These are phyloP conservation scores for Amphiprion ocellaris DNA, from an alignment of 2,113 vertebrate genomes.

Conservation along the genomic window DNA sequence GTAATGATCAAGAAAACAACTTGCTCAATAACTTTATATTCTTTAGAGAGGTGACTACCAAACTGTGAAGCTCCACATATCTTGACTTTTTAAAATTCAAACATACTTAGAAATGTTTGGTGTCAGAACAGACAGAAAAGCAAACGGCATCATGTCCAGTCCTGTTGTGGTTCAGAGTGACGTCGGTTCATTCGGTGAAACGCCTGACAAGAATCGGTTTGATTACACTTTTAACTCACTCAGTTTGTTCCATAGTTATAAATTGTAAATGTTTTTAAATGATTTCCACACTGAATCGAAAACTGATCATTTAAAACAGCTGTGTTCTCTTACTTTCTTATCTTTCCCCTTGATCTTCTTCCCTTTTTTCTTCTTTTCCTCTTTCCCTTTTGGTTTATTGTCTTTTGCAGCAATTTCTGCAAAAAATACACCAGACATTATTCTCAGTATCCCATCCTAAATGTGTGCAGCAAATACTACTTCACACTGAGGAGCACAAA, in stretches of 20 bases:
- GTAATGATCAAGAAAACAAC: no score
- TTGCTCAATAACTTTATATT: not conserved
- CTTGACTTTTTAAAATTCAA: not conserved
- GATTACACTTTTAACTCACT: not conserved
- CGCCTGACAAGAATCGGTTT: no score
- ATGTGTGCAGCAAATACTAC: not conserved
- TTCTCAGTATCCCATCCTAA: not conserved
- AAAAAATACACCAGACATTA: not conserved
- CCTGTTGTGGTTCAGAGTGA: slow-evolving; percentile 71
- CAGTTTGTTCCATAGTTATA: not conserved
- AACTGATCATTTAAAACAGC: not conserved
- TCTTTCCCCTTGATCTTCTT: slow-evolving; percentile 59
- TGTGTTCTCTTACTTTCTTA: slow-evolving; percentile 61
- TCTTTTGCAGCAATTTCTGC: slow-evolving; percentile 86
- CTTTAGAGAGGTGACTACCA: not conserved
- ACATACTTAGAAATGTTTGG: slow-evolving; percentile 86
- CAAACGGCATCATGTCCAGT: slow-evolving; percentile 89
- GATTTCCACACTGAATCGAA: no score
- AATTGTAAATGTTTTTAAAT: not conserved
- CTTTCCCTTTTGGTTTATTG: slow-evolving; percentile 81
- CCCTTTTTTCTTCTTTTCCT: slow-evolving; percentile 68
- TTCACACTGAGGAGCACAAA: not conserved
- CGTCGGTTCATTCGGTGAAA: not conserved
- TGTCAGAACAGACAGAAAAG: slow-evolving; percentile 87
- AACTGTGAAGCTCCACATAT: not conserved